These are phyloP conservation scores for Microplitis manilae DNA, from an alignment of 2,888 invertebrate genomes.

Conservation along the genomic window DNA sequence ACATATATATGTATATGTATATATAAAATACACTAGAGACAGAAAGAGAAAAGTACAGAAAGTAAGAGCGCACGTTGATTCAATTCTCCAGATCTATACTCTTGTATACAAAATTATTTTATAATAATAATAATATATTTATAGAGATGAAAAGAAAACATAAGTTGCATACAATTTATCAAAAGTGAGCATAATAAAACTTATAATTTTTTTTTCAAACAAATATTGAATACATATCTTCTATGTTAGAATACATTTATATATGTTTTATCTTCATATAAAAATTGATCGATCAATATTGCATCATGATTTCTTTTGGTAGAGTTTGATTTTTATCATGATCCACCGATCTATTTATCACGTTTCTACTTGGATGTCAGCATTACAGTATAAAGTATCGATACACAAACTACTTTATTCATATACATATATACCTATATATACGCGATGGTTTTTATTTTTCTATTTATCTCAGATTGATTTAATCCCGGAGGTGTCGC, in stretches of 20 bases:
- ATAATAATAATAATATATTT: too few relatives aligned
- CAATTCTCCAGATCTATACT: too few relatives aligned
- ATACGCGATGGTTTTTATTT: background rate
- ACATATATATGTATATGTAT: background rate
- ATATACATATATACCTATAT: background rate
- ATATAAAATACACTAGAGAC: background rate
- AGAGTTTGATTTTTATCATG: background rate
- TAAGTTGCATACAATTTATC: too few relatives aligned
- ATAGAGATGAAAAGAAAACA: too few relatives aligned
- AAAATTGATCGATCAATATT: background rate
- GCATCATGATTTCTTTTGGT: background rate
- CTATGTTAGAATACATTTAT: too few relatives aligned
- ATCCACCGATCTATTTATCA: background rate
- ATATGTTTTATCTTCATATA: background rate
- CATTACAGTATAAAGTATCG: background rate
- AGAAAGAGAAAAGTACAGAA: background rate
- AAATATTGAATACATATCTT: too few relatives aligned
- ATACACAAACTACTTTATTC: background rate
- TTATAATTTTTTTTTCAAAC: too few relatives aligned
- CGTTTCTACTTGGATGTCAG: background rate
- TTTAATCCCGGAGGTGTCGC: conserved; percentile 20
- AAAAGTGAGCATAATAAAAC: too few relatives aligned
- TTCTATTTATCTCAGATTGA: conserved; percentile 2
- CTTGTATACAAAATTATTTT: too few relatives aligned
- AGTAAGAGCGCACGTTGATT: background rate